Base-by-base conservation (phyloP, 2,888 invertebrate species). In the Spisula solida region DNA sequence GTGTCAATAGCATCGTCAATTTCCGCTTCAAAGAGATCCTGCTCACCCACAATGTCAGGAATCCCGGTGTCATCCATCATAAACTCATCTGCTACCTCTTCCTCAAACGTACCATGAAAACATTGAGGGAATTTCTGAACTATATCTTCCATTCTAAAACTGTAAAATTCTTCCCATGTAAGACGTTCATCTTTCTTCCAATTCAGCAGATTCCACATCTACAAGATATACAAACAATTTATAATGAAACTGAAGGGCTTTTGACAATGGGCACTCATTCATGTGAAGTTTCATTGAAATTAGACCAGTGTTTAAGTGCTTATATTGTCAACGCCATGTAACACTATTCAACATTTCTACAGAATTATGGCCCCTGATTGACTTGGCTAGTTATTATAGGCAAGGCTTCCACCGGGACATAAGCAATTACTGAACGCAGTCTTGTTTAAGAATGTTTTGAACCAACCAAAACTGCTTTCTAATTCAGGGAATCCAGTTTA, bases 141-240 rank as follows among this genome's bases (percentile, higher is more conserved):
- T 25, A 91, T 75, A 16, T 90, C 84, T 12, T 91, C 91, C 31
- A 93, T 87, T 60, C 93, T 83, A 78, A 93, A 88, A 48, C 82
- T 80, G 86, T 93, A 92, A 31, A 93, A 82, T 55, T 93, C 93
- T 16, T 88, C 85, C 93, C 91, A 92, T 1, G 89, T 88, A 56
- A 93, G 66, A 18, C 34, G 66, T 10, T 70, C 87, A 86, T 93
- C 91, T 20, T 88, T 75, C 70, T 93, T 84, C 14, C n/a, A 66
- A 81, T 93, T 91, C 34, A 92, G 29, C n/a, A 81, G 14, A 16
- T 86, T 25, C 81, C 90, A 93, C n/a, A 93, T 78, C 93, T 93
- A 86, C 88, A 20, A 51, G 66, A 84, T 25, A 48, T n/a, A 14
- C 18, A 84, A 78, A 70, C 25, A 70, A 41, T 41, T 41, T 41